Base-by-base conservation (phyloP, 2,113 vertebrate species). In the Triplophysa rosa region DNA sequence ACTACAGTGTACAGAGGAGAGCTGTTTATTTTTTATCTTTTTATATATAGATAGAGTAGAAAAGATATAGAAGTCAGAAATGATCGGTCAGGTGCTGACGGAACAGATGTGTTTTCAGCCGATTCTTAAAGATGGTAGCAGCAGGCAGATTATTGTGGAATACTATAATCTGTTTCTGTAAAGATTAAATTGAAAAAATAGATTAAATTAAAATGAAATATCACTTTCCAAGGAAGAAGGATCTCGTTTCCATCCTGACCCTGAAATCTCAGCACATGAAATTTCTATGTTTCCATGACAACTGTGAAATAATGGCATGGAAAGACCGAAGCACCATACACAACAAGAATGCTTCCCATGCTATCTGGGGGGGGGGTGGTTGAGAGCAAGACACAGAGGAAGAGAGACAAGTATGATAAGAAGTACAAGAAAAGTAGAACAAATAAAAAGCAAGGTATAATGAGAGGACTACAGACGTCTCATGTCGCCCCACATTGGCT, bases 391-490 rank as follows among this genome's bases (percentile, higher is more conserved):
- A 66, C n/a, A 26, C 14, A 37, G 49, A 61, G 9, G 33, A 11
- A 68, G 67, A 52, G 52, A 65, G 24, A 58, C 29, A 78, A 23
- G 37, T 0, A 66, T 19, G 1, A 69, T 59, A 71, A 40, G 74
- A 63, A 75, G 56, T 79, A 63, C 19, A 17, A 62, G 42, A 64
- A 13, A 72, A 64, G 63, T 79, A 67, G 77, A 58, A 68, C 85
- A 77, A 87, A 82, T 77, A 67, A 81, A 86, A 82, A 82, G 69
- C 81, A 33, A 77, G 86, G 84, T 84, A 88, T 67, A 80, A 82
- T 82, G 42, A 64, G 68, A 8, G 37, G 12, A 37, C 72, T 72
- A 79, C 21, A 71, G 77, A 77, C 45, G 23, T 45, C 54, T 54
- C 62, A 67, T 64, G 42, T 47, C 45, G 16, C 14, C 68, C 49